These are phyloP conservation scores for Goniozus legneri DNA, from an alignment of 1,140 invertebrate species.

Conservation along the genomic window DNA sequence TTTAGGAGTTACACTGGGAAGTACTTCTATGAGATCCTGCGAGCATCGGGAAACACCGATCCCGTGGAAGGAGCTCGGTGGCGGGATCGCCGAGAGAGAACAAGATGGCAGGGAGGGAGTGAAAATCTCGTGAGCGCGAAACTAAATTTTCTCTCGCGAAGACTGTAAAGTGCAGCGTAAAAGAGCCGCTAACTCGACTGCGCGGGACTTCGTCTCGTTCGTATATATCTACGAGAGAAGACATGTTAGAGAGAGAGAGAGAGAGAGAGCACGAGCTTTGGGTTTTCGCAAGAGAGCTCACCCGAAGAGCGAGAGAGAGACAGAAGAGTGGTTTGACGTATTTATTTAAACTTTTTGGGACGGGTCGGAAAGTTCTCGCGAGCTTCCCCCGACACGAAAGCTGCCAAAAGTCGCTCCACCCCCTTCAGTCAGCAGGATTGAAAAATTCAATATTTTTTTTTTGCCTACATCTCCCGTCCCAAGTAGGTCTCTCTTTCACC, in stretches of 20 bases:
- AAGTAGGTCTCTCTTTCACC: too few relatives aligned
- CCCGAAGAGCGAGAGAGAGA: neutral
- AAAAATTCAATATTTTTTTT: too few relatives aligned
- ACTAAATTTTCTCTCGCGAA: slow-evolving; percentile 32
- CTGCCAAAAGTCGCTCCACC: too few relatives aligned
- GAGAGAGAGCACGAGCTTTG: neutral
- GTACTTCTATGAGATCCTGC: too few relatives aligned
- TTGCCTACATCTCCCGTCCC: too few relatives aligned
- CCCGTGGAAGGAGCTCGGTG: too few relatives aligned
- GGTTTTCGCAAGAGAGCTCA: neutral
- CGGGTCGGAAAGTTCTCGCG: neutral
- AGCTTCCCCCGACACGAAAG: too few relatives aligned
- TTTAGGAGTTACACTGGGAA: too few relatives aligned
- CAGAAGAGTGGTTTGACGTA: slow-evolving; percentile 17
- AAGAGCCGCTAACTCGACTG: slow-evolving; percentile 39
- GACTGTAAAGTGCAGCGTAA: slow-evolving; percentile 35
- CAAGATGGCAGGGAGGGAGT: neutral
- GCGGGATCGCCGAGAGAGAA: neutral
- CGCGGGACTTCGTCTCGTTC: slow-evolving; percentile 19
- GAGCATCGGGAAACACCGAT: too few relatives aligned
- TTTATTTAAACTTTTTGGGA: slow-evolving; percentile 16
- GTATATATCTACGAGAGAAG: neutral
- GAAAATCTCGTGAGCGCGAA: slow-evolving; percentile 16
- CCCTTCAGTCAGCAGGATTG: too few relatives aligned
- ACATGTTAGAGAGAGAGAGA: neutral